Conservation (phyloP, 2,797 vertebrate genomes). For the Salmo trutta region DNA sequence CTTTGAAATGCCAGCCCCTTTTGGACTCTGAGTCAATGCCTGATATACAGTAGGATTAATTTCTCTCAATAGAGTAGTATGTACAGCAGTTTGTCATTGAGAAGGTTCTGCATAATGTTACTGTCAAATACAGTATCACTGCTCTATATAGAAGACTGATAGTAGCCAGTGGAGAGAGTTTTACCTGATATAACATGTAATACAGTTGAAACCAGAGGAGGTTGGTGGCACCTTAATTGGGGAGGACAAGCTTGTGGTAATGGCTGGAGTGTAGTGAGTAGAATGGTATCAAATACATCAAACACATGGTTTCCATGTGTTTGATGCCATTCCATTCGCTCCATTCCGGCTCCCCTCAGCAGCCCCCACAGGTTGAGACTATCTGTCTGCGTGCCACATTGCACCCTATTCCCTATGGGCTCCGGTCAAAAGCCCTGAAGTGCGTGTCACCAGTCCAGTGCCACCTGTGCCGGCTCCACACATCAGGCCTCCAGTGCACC, state of each 20-base stretch:
- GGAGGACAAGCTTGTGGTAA: too few species aligned
- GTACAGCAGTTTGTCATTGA: neutral
- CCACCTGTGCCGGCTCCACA: too few species aligned
- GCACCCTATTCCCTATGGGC: neutral
- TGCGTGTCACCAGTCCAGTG: too few species aligned
- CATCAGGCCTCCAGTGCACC: too few species aligned
- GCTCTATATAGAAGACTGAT: neutral
- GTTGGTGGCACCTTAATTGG: too few species aligned
- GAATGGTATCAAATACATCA: too few species aligned
- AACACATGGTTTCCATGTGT: too few species aligned
- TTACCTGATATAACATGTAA: neutral
- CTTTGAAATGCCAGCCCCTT: slow-evolving; percentile 1
- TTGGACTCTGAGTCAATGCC: neutral
- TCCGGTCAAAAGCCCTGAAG: neutral
- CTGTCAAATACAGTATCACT: neutral
- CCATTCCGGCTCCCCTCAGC: too few species aligned
- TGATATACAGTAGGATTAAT: neutral
- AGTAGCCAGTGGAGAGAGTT: neutral
- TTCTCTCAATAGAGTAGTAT: neutral
- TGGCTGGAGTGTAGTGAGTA: too few species aligned
- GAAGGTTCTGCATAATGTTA: neutral
- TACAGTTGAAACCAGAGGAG: too few species aligned
- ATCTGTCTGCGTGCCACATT: neutral
- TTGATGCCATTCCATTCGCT: too few species aligned
- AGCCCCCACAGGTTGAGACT: neutral